Conservation (phyloP, 2,797 vertebrate species). For the Thripadectes ignobilis region DNA sequence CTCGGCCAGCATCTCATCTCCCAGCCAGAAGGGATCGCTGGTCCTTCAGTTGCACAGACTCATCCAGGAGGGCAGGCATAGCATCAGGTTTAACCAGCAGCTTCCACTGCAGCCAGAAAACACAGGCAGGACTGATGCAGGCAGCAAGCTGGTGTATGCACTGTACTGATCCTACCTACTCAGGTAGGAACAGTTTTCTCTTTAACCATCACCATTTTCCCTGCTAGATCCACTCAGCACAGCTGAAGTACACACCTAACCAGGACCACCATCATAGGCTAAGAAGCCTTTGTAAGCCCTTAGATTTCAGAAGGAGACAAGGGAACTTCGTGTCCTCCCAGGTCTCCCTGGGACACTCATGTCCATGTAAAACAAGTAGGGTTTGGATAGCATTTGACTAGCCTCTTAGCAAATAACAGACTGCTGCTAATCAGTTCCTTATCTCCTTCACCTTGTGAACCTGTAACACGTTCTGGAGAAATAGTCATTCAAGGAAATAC, state of each 20-base stretch:
- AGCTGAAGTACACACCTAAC: neutral
- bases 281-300: neutral
- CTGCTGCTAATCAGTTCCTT: neutral
- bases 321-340: neutral
- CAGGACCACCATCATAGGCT: neutral
- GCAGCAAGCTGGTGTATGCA: fast-evolving
- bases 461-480: neutral
- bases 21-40: neutral
- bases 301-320: neutral
- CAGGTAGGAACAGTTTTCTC: neutral
- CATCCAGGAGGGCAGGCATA: neutral
- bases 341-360: neutral
- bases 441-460: neutral
- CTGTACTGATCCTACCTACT: neutral
- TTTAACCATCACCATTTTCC: neutral
- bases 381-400: neutral
- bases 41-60: neutral
- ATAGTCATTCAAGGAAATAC: neutral
- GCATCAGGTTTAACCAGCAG: neutral
- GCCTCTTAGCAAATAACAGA: neutral
- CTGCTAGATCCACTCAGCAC: neutral
- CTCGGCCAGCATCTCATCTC: neutral
- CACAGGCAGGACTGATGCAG: neutral
- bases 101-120: neutral
- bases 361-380: neutral